Conservation (phyloP, 2,113 vertebrate species). For the Oreocharis arfaki region DNA sequence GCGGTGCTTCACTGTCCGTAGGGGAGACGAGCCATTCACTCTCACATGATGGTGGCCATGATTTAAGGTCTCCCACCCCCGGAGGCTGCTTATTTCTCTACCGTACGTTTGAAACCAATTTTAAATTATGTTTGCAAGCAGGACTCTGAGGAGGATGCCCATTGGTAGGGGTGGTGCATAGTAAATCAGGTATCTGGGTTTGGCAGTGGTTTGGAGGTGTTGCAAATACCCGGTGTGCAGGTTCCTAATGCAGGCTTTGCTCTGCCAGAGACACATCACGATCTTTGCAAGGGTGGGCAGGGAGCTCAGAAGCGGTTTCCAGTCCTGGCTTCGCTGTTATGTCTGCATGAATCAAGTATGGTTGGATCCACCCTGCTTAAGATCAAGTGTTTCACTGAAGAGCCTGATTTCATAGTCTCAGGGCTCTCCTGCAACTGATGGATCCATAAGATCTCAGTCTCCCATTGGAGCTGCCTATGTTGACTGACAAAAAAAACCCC, state of each 20-base stretch:
- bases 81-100: not conserved
- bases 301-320: not conserved
- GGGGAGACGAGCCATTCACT: not conserved
- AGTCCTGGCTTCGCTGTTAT: not conserved
- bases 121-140: not conserved
- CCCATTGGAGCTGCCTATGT: not conserved
- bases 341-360: not conserved
- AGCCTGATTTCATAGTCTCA: not conserved
- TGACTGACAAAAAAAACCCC: not conserved
- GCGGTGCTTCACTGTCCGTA: rapidly evolving
- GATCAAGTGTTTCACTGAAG: not conserved
- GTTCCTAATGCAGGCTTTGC: not conserved
- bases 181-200: not conserved
- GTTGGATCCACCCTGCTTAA: not conserved
- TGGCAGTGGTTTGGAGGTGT: not conserved
- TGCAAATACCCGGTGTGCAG: rapidly evolving
- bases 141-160: not conserved
- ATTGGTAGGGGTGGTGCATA: rapidly evolving
- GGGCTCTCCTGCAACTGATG: not conserved
- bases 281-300: not conserved
- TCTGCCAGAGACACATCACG: not conserved
- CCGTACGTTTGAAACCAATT: not conserved
- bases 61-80: not conserved
- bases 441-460: not conserved
- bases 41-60: not conserved